phyloP scores from a whole-genome alignment of 2,888 invertebrate genomes.

The Mystacides longicornis region DNA sequence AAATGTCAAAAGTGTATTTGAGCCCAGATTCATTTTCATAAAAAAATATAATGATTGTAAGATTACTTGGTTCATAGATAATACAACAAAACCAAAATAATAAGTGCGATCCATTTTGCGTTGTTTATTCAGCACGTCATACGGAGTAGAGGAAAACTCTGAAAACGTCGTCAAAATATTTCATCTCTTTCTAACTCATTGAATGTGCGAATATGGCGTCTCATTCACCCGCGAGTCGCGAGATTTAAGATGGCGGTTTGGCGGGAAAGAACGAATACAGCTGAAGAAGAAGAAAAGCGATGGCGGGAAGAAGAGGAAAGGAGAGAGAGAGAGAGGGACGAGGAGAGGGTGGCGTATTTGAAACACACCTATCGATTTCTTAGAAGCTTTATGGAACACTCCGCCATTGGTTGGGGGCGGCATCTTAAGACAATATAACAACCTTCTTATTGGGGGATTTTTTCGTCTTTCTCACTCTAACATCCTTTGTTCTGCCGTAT shows the following conservation, averaged over 20 bases:
- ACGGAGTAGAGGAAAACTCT: not conserved
- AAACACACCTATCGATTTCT: conserved; percentile 24
- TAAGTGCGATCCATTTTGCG: too few species aligned
- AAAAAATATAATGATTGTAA: too few species aligned
- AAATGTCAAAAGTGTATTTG: too few species aligned
- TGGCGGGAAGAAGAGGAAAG: not conserved
- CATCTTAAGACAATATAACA: conserved; percentile 12
- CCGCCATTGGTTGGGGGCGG: conserved; percentile 19
- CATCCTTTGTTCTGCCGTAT: not conserved
- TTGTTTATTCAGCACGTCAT: too few species aligned
- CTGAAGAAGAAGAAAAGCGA: not conserved
- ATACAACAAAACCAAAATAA: too few species aligned
- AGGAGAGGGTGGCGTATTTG: not conserved
- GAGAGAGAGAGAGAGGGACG: not conserved
- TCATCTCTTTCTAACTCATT: conserved; percentile 13
- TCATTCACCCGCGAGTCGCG: conserved; percentile 12
- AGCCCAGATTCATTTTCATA: too few species aligned
- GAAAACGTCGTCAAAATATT: conserved; percentile 1
- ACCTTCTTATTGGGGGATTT: conserved; percentile 1
- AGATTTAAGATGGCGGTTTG: conserved; percentile 23
- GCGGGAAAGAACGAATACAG: conserved; percentile 8
- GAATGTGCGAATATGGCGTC: conserved; percentile 1
- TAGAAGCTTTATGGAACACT: conserved; percentile 20
- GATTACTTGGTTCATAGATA: too few species aligned
- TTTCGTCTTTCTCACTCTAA: not conserved